Percentiles rank a stretch among this genome's conserved stretches.
Conservation (phyloP, 92 coral and sea anemone genomes). For the Porites rus region DNA sequence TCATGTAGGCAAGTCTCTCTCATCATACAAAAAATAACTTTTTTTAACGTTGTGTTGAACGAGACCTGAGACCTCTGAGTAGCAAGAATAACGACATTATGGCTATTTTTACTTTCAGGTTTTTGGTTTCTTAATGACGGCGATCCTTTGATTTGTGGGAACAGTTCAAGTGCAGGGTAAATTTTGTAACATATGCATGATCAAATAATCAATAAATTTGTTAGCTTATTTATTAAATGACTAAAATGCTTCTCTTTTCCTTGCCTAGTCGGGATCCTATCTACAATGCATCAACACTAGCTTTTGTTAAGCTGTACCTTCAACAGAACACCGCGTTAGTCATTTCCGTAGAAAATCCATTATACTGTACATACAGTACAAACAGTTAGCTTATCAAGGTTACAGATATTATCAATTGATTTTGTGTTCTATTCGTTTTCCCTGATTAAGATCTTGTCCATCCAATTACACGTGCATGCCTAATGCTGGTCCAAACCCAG, state of each 20-base stretch:
- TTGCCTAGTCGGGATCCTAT: too few relatives aligned
- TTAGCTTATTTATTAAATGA: background rate
- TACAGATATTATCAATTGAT: background rate
- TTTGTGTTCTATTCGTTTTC: background rate
- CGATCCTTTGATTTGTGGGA: slow-evolving; percentile 77
- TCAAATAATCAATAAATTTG: too few relatives aligned
- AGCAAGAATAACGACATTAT: background rate
- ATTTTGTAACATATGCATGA: background rate
- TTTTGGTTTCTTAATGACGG: slow-evolving; percentile 64
- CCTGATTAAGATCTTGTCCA: slow-evolving; percentile 69
- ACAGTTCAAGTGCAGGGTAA: slow-evolving; percentile 79
- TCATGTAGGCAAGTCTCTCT: too few relatives aligned
- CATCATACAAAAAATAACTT: too few relatives aligned
- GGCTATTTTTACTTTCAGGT: slow-evolving; percentile 41
- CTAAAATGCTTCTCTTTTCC: too few relatives aligned
- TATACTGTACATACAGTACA: too few relatives aligned
- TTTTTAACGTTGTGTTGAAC: background rate
- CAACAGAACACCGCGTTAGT: too few relatives aligned
- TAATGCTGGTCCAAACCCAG: slow-evolving; percentile 84
- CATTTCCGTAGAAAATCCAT: background rate
- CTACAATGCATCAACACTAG: too few relatives aligned
- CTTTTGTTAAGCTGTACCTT: too few relatives aligned
- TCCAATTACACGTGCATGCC: slow-evolving; percentile 77
- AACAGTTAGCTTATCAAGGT: background rate
- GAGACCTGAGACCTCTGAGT: background rate